Evolutionary conservation across 1,140 invertebrate genomes (phyloP).

Genomic region (Adoxophyes honmai): DNA sequence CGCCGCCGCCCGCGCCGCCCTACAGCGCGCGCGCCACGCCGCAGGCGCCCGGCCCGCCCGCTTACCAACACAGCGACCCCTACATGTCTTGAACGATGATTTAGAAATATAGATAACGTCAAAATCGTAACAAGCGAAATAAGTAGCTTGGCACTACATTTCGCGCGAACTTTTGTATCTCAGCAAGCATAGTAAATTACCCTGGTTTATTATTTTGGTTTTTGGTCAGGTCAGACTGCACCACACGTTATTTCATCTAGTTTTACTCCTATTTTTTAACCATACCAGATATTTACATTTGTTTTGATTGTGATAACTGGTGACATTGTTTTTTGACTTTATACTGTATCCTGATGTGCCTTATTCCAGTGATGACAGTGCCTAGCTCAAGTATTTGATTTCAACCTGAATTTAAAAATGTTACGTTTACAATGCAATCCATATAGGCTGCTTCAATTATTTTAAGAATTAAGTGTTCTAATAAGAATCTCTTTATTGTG

Average conservation of each 20-base stretch:
- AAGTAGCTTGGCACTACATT: too few relatives aligned
- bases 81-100: slow-evolving; percentile 34
- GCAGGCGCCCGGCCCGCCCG: slow-evolving; percentile 63
- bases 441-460: slow-evolving; percentile 17
- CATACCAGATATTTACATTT: too few relatives aligned
- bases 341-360: slow-evolving; percentile 25
- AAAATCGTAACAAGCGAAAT: too few relatives aligned
- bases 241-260: too few relatives aligned
- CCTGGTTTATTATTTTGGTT: too few relatives aligned
- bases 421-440: too few relatives aligned
- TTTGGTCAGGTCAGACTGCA: too few relatives aligned
- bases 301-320: too few relatives aligned
- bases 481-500: slow-evolving; percentile 19
- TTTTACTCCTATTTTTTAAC: too few relatives aligned
- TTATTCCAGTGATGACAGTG: slow-evolving; percentile 27
- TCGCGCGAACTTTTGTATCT: too few relatives aligned
- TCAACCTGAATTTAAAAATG: not conserved
- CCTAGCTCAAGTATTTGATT: slow-evolving; percentile 15
- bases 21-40: slow-evolving; percentile 55
- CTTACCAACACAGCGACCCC: slow-evolving; percentile 51
- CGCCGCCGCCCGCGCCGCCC: slow-evolving; percentile 53
- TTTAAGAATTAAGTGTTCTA: slow-evolving; percentile 32
- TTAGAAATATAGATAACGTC: too few relatives aligned
- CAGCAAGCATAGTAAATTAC: too few relatives aligned
- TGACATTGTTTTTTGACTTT: not conserved